phyloP scores from a whole-genome alignment of 1,140 invertebrate species.

The Potamilus streckersoni region DNA sequence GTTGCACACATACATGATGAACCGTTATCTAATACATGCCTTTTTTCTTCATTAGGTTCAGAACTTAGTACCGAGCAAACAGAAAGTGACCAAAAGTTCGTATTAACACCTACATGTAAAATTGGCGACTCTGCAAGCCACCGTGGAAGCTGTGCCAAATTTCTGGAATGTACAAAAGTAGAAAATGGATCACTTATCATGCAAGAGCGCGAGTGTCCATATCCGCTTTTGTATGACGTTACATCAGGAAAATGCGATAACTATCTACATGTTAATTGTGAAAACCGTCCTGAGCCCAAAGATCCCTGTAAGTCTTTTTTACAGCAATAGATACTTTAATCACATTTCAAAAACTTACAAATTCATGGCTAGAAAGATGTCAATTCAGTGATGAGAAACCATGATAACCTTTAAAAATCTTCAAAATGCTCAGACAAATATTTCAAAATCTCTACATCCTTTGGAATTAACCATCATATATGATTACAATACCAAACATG shows the following conservation, averaged over 20 bases:
- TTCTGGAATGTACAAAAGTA: slow-evolving; percentile 6
- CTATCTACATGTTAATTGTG: slow-evolving; percentile 16
- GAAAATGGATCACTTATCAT: slow-evolving; percentile 12
- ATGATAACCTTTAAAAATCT: no score
- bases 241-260: slow-evolving; percentile 23
- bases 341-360: no score
- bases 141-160: slow-evolving; percentile 23
- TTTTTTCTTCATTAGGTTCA: no score
- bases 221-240: slow-evolving; percentile 15
- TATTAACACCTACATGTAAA: slow-evolving; percentile 1
- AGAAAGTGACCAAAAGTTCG: neutral
- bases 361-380: no score
- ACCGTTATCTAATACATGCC: no score
- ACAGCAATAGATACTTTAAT: neutral
- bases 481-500: no score
- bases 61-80: no score
- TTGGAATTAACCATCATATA: no score
- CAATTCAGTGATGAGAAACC: no score
- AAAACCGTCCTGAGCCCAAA: slow-evolving; percentile 10
- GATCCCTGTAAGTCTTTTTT: slow-evolving; percentile 19
- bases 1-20: no score
- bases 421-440: no score
- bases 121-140: slow-evolving; percentile 7
- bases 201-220: slow-evolving; percentile 9
- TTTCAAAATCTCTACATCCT: no score